Conservation (phyloP, 2,888 invertebrate species). For the Criorhina ranunculi region DNA sequence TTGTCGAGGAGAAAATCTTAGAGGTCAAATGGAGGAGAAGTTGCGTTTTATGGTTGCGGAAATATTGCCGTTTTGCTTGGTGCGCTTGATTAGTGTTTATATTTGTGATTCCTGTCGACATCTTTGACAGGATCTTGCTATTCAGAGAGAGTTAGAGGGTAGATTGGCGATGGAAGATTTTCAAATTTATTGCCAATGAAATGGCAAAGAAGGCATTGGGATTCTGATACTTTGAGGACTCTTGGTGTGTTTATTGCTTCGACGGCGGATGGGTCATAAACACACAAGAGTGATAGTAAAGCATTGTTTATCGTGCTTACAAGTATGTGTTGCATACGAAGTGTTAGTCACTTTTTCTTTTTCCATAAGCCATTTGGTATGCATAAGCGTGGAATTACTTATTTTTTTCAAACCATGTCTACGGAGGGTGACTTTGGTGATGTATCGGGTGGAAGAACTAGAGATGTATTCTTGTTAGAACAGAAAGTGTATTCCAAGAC, state of each 20-base stretch:
- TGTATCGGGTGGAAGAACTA: too few relatives aligned
- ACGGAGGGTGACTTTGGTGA: too few relatives aligned
- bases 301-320: constrained; percentile 8
- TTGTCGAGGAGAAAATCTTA: constrained; percentile 14
- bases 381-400: not conserved
- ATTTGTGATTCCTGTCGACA: constrained; percentile 51
- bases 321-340: not conserved
- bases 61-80: constrained; percentile 18
- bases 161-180: constrained; percentile 34
- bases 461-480: too few relatives aligned
- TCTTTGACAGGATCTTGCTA: constrained; percentile 29
- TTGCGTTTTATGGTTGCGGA: constrained; percentile 46
- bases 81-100: constrained; percentile 57
- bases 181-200: constrained; percentile 36
- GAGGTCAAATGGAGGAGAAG: constrained; percentile 64
- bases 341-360: constrained; percentile 2
- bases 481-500: too few relatives aligned
- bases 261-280: not conserved
- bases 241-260: constrained; percentile 22
- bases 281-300: not conserved
- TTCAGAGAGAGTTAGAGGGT: constrained; percentile 4
- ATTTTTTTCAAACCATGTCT: not conserved
- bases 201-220: not conserved
- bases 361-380: not conserved
- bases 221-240: not conserved